A percentile compares a stretch with the other conserved stretches of the same genome.
Conservation (phyloP, 1,140 invertebrate species). For the Euwallacea similis region DNA sequence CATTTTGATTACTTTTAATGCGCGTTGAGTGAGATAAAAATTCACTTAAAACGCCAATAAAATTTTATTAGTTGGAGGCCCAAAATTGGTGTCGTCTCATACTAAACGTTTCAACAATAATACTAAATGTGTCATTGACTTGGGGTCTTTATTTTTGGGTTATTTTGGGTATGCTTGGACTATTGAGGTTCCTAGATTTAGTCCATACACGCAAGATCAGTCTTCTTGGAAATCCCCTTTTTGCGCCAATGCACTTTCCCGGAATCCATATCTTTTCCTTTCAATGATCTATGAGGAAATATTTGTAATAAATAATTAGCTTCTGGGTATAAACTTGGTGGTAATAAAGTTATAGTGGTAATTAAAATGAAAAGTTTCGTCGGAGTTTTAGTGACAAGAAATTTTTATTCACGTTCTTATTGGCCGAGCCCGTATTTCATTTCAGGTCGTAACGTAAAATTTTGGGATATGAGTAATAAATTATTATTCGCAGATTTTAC, state of each 20-base stretch:
- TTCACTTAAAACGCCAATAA: neutral
- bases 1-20: neutral
- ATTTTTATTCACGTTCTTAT: conserved; percentile 2
- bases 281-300: too few species aligned
- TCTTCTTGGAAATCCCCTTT: too few species aligned
- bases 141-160: neutral
- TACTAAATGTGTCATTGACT: conserved; percentile 1
- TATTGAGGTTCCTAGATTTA: too few species aligned
- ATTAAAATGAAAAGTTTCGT: neutral
- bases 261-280: too few species aligned
- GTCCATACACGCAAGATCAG: too few species aligned
- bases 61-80: neutral
- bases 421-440: neutral
- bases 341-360: neutral
- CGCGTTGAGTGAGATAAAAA: too few species aligned
- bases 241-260: too few species aligned
- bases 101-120: conserved; percentile 4
- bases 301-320: too few species aligned
- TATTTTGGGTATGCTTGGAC: neutral
- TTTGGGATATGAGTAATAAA: conserved; percentile 1
- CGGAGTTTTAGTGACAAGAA: neutral
- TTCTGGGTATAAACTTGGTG: too few species aligned
- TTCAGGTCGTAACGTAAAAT: neutral
- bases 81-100: neutral
- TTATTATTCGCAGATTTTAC: neutral